Evolutionary conservation across 2,888 invertebrate genomes (phyloP).

Genomic region (Digitonthophagus gazella): DNA sequence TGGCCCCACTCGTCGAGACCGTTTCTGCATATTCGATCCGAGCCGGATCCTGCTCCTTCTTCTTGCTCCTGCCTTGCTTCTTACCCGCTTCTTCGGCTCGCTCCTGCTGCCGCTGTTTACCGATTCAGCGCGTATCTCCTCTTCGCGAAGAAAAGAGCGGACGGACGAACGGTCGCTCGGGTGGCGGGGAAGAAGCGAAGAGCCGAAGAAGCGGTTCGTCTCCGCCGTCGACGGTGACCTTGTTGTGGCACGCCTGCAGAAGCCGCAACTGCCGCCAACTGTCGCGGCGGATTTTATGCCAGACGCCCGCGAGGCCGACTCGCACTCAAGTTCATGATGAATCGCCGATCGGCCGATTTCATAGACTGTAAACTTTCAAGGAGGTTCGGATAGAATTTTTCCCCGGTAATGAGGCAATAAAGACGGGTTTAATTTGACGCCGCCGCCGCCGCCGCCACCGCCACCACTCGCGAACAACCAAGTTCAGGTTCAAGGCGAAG

Average conservation of each 20-base stretch:
- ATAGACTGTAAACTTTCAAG: not conserved
- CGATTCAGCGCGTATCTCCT: not conserved
- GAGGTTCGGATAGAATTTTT: not conserved
- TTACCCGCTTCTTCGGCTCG: conserved; percentile 36
- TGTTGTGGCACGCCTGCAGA: conserved; percentile 1
- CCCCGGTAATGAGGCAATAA: not conserved
- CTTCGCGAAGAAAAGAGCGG: not conserved
- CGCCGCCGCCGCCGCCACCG: not conserved
- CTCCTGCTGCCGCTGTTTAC: not conserved
- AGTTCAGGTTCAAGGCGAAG: not conserved
- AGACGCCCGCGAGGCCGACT: not conserved
- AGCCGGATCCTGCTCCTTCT: conserved; percentile 34
- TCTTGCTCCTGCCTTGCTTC: conserved; percentile 30
- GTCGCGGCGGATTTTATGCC: not conserved
- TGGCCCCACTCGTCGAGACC: conserved; percentile 45
- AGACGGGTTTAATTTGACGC: not conserved
- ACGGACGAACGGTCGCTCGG: not conserved
- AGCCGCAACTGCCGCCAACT: not conserved
- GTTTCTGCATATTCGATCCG: conserved; percentile 50
- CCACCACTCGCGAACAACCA: not conserved
- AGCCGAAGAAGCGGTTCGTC: not conserved
- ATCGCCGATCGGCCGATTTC: not conserved
- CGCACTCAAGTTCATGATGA: not conserved
- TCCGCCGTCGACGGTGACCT: conserved; percentile 7
- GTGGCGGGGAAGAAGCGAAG: not conserved